Evolutionary conservation across 2,888 invertebrate genomes (phyloP), one percentile per base, ranked within the genome.

Genomic region (Platycheirus albimanus): DNA sequence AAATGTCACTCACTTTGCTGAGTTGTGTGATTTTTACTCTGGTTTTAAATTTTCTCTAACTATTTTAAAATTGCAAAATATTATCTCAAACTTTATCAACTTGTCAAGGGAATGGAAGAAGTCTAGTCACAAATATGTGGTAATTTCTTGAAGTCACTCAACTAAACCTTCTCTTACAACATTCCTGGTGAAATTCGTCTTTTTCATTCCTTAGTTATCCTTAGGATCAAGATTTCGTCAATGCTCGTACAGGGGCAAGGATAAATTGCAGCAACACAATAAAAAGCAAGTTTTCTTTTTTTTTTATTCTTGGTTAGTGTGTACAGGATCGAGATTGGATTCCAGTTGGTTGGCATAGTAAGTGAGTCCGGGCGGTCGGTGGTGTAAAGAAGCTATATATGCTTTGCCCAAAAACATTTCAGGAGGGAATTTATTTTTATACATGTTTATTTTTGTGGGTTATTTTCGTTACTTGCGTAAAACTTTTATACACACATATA

Each of bases 261-360:
- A 67, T 81, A 81, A 77, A 77, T 67, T 77, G 80, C 80, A 75
- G 67, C 54, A 56, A 28, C 61, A 81, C 61, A 77, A 81, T 77
- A 77, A 81, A 72, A 77, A 38, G 43, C 54, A 63, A 71, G 38
- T 80, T 74, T 41, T 64, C 64, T 69, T 75, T 41, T 11, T 28
- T 17, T n/a, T n/a, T n/a, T n/a, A n/a, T n/a, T n/a, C n/a, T n/a
- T n/a, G n/a, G n/a, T n/a, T 33, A 24, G 17, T 63, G 61, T 70
- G 51, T 19, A 52, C 58, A 36, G 45, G 20, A 76, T 69, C 47
- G 36, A 61, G 49, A 81, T 81, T 67, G 66, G 67, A 72, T 81
- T 66, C 8, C 20, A 41, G n/a, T n/a, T n/a, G 56, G 56, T 66
- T 38, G 54, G 45, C 24, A 56, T 36, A 19, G 45, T 8, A 30